Conservation (phyloP, 2,797 vertebrate genomes). For the Denticeps clupeoides region DNA sequence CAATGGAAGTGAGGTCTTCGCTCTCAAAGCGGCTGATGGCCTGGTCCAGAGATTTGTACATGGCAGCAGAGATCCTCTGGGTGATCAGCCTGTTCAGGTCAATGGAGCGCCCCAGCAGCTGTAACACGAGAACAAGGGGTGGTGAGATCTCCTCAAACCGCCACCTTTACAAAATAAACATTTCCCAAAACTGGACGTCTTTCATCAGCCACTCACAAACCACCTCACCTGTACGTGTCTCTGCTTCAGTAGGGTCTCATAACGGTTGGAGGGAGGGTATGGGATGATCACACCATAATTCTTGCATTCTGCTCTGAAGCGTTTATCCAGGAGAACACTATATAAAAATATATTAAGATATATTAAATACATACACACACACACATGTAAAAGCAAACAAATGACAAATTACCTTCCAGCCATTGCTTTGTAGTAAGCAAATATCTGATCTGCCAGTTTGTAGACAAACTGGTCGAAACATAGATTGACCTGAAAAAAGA, state of each 20-base stretch:
- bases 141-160: neutral
- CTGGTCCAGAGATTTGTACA: conserved; percentile 84
- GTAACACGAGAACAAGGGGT: conserved; percentile 7
- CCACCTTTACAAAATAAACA: neutral
- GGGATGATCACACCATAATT: conserved; percentile 85
- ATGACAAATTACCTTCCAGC: conserved; percentile 79
- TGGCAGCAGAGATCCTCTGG: conserved; percentile 79
- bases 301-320: conserved; percentile 82
- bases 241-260: conserved; percentile 79
- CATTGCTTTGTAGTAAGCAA: conserved; percentile 99
- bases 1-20: conserved; percentile 80
- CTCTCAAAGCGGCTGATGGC: conserved; percentile 86
- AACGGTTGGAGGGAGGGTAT: conserved; percentile 80
- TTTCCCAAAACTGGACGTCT: too few species aligned
- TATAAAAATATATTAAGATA: neutral
- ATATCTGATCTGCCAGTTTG: conserved; percentile 98
- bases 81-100: conserved; percentile 83
- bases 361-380: neutral
- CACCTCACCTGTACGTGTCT: conserved; percentile 77
- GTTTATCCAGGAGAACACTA: conserved; percentile 78
- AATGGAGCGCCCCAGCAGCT: conserved; percentile 78
- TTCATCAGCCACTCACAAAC: too few species aligned
- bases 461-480: conserved; percentile 99
- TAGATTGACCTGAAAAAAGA: conserved; percentile 78
- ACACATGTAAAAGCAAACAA: too few species aligned